Percentiles rank a stretch among this genome's conserved stretches.
These are phyloP conservation scores for Sylvietta virens DNA, from an alignment of 2,113 vertebrate species.

Conservation along the genomic window DNA sequence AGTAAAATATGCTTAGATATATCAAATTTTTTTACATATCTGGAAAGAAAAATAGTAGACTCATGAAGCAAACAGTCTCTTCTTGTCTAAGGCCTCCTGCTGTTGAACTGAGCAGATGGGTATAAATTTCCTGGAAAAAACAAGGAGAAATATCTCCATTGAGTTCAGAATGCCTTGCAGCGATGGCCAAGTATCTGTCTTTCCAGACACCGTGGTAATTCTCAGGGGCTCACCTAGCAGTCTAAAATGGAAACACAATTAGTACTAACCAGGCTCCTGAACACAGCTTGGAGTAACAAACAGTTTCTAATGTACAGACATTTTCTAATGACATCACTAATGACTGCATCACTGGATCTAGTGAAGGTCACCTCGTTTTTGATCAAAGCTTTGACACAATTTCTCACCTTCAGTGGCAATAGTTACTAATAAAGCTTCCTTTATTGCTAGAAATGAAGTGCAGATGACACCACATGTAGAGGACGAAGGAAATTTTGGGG, in stretches of 20 bases:
- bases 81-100: background rate
- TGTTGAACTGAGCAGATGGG: background rate
- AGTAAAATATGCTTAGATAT: background rate
- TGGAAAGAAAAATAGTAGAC: background rate
- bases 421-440: background rate
- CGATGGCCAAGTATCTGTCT: background rate
- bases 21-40: background rate
- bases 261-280: background rate
- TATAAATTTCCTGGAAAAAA: background rate
- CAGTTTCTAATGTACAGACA: fast-evolving
- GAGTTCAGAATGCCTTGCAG: background rate
- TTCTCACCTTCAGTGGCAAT: background rate
- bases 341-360: background rate
- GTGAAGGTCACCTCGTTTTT: background rate
- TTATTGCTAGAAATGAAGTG: background rate
- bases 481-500: background rate
- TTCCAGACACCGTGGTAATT: background rate
- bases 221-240: background rate
- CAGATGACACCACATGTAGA: background rate
- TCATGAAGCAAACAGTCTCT: background rate
- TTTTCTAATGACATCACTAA: background rate
- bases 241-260: background rate
- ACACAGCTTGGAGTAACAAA: background rate
- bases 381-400: background rate
- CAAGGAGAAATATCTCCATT: background rate